Evolutionary conservation across 2,797 vertebrate genomes (phyloP), one percentile per base, ranked within the genome.

Genomic region (Ctenopoma kingsleyae): DNA sequence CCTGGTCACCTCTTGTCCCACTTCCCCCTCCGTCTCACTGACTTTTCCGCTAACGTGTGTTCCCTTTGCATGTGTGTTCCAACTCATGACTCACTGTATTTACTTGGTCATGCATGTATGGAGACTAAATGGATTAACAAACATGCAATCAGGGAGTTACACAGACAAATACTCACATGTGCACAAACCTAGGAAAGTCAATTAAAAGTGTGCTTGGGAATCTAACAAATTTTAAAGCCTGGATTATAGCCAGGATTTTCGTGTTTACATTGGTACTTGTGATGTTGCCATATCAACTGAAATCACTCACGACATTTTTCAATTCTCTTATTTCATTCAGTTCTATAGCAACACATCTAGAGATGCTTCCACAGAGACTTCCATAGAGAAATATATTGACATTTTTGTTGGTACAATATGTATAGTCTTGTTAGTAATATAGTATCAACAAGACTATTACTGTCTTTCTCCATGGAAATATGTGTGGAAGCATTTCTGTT

Each of bases 61-160:
- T 76, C 35, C 52, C 59, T 74, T 74, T 67, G 59, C 65, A 59
- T 75, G 76, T 78, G 56, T 58, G 47, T 54, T 70, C 56, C 27
- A 52, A 60, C 80, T 74, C 62, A 54, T 89, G 86, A 90, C 71
- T 87, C 76, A 71, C 78, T 83, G 71, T 77, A 73, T 80, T 66
- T 66, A 52, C 65, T 82, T 67, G 47, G 59, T 66, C 1, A 12
- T 22, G 43, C 55, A 46, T 55, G 30, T 25, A 41, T 11, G 0
- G 54, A 54, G 76, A 81, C 57, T 25, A 72, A 77, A 71, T 60
- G 41, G 71, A 83, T 85, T 48, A 72, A 69, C 52, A 59, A 67
- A 77, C 78, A 57, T 59, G 74, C 61, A 75, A 82, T 85, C 48
- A 68, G 12, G 20, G 54, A 74, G 36, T 30, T 54, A 38, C 50